Percentiles rank a stretch among this genome's conserved stretches.
Evolutionary conservation across 2,888 invertebrate species (phyloP).

Genomic region (Ophioninae sp.): DNA sequence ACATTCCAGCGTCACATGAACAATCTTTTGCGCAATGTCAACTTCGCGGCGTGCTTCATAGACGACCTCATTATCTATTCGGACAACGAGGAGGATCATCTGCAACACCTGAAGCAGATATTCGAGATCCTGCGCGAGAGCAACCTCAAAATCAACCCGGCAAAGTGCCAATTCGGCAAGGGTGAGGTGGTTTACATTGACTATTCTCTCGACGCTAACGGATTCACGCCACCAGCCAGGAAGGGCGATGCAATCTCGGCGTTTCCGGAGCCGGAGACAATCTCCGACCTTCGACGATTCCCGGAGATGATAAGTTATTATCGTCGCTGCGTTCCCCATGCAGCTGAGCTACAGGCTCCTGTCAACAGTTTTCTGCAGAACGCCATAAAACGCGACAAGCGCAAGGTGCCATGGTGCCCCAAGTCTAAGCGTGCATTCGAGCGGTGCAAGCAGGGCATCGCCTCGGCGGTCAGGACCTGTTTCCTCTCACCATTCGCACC

Average conservation of each 20-base stretch:
- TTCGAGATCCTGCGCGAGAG: conserved; percentile 27
- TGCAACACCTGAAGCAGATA: conserved; percentile 36
- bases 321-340: conserved; percentile 27
- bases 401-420: conserved; percentile 26
- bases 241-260: conserved; percentile 53
- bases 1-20: conserved; percentile 52
- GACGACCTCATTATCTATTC: conserved; percentile 68
- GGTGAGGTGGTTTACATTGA: conserved; percentile 25
- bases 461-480: conserved; percentile 24
- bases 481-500: conserved; percentile 31
- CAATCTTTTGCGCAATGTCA: conserved; percentile 7
- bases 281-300: too few species aligned
- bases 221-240: conserved; percentile 23
- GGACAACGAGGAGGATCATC: conserved; percentile 16
- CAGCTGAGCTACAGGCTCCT: conserved; percentile 39
- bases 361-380: conserved; percentile 39
- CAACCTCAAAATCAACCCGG: conserved; percentile 36
- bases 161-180: conserved; percentile 53
- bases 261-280: too few species aligned
- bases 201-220: too few species aligned
- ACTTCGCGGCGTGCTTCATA: conserved; percentile 70
- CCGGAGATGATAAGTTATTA: too few species aligned
- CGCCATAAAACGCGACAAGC: conserved; percentile 50
- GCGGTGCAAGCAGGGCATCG: conserved; percentile 38
- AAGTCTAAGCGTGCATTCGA: conserved; percentile 36